Base-by-base conservation (phyloP, 2,888 invertebrate species). In the Villa cingulata region DNA sequence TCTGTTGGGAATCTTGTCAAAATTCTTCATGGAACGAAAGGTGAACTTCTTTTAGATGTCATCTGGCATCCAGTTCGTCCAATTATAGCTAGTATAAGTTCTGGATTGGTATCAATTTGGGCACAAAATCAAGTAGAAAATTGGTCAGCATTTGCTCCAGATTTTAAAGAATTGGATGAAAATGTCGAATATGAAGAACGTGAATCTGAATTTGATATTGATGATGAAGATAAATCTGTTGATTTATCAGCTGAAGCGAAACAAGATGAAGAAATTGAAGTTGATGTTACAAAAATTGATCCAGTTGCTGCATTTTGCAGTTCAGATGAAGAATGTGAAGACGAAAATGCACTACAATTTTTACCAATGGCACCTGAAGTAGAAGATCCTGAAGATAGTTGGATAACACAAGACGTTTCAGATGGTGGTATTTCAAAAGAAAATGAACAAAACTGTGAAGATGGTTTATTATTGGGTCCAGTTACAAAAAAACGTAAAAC, bases 61-160 rank as follows among this genome's bases (percentile, higher is more conserved):
- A 95, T 94, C 65, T 98, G 98, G 98, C 98, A 98, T 75, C 98
- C 98, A 16, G 87, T 96, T 0, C 73, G 98, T 45, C 96, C 98
- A 0, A 95, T 99, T 52, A 94, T 98, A 49, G 89, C 95, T 6
- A 96, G 96, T 49, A 95, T 98, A 51, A 96, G 96, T 49, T 87
- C 86, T 5, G 85, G 81, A 64, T 85, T 96, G 1, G 96, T 99
- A 10, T 95, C 96, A 15, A 87, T 99, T 54, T 98, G 98, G 98
- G 92, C 97, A 0, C 97, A 97, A 70, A 94, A 95, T 72, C 96
- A 97, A 74, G 96, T 97, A 15, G 98, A 99, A 73, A 98, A 99
- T 73, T 98, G 98, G 98, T 96, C 96, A 7, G 98, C 98, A 0
- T 98, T 98, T 75, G 98, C 98, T 0, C 98, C 98, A 0, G 98